A percentile compares a stretch with the other conserved stretches of the same genome.
phyloP scores from a whole-genome alignment of 2,888 invertebrate genomes.

The Pimpla rufipes region DNA sequence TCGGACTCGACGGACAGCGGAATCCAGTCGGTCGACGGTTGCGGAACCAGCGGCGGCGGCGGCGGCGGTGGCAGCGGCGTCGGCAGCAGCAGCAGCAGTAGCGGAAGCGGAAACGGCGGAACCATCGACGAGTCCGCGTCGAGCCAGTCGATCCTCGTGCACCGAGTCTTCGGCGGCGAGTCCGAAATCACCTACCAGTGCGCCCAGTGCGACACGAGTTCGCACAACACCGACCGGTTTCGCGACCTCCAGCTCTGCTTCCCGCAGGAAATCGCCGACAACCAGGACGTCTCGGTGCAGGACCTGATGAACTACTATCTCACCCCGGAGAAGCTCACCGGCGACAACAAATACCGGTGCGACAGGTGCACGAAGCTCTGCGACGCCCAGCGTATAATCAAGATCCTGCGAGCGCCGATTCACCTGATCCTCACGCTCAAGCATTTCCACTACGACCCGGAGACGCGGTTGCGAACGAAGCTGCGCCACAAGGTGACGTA shows the following conservation, averaged over 20 bases:
- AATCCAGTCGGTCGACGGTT: conserved; percentile 84
- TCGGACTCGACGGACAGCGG: conserved; percentile 85
- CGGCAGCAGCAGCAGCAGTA: neutral
- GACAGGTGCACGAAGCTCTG: conserved; percentile 91
- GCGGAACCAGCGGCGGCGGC: conserved; percentile 47
- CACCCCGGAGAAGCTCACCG: conserved; percentile 91
- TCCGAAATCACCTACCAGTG: conserved; percentile 92
- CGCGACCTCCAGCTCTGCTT: conserved; percentile 93
- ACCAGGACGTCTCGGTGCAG: conserved; percentile 89
- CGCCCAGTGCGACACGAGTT: conserved; percentile 90
- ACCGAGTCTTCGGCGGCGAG: conserved; percentile 92
- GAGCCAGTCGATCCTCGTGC: conserved; percentile 86
- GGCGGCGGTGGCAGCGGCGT: neutral
- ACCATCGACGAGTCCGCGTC: conserved; percentile 73
- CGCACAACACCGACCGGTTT: conserved; percentile 92
- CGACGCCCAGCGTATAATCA: conserved; percentile 91
- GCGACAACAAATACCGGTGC: conserved; percentile 94
- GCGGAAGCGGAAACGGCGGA: neutral
- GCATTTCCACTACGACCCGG: conserved; percentile 92
- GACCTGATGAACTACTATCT: conserved; percentile 92
- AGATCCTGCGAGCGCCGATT: conserved; percentile 91
- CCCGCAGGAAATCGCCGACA: conserved; percentile 86
- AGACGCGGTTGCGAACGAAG: conserved; percentile 92
- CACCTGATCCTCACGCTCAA: conserved; percentile 93
- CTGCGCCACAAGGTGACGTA: conserved; percentile 90